Conservation (phyloP, 1,140 invertebrate species). For the Hyles vespertilio region DNA sequence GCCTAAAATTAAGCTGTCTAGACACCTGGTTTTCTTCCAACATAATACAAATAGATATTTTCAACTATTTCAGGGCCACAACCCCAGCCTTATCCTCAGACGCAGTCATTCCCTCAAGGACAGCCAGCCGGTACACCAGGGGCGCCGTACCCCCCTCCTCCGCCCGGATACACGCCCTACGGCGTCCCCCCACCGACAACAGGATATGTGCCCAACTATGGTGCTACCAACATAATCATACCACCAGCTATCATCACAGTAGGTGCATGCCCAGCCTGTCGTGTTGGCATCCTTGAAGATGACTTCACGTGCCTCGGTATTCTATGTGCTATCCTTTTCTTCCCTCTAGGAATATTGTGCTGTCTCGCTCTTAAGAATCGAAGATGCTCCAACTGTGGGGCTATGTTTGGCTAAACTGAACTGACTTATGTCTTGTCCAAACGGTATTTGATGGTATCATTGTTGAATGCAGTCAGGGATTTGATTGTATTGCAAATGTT, state of each 20-base stretch:
- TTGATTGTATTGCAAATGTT: too few species aligned
- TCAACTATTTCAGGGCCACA: conserved; percentile 26
- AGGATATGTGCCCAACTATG: conserved; percentile 67
- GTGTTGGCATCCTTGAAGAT: conserved; percentile 89
- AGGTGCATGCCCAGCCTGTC: conserved; percentile 88
- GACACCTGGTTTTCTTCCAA: too few species aligned
- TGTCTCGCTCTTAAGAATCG: conserved; percentile 87
- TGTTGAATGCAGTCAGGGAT: too few species aligned
- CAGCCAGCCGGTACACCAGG: conserved; percentile 28
- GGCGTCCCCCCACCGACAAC: conserved; percentile 36
- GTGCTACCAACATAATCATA: conserved; percentile 71
- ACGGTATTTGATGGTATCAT: too few species aligned
- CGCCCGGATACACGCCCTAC: conserved; percentile 56
- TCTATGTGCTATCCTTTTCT: conserved; percentile 89
- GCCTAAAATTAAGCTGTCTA: too few species aligned
- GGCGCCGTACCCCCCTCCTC: conserved; percentile 45
- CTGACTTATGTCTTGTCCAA: too few species aligned
- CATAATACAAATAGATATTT: too few species aligned
- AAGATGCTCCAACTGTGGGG: conserved; percentile 90
- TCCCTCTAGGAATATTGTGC: conserved; percentile 89
- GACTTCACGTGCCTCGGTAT: conserved; percentile 89
- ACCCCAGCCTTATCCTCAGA: conserved; percentile 4
- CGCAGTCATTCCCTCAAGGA: conserved; percentile 17
- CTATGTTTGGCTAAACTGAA: conserved; percentile 81
- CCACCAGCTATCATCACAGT: conserved; percentile 74